phyloP scores from a whole-genome alignment of 2,113 vertebrate species.

The Equus quagga region DNA sequence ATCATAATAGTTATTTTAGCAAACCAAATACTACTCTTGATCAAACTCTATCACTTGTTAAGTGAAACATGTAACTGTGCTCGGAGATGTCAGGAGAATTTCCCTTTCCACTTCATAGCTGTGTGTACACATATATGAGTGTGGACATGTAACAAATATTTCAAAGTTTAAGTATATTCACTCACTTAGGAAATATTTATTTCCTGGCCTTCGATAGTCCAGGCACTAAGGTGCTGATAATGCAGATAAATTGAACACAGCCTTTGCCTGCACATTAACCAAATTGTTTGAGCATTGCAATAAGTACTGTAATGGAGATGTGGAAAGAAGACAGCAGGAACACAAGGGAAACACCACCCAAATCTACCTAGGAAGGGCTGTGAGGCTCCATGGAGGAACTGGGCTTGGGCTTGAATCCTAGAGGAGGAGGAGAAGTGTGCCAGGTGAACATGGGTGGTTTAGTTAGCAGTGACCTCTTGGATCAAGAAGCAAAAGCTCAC shows the following conservation, averaged over 20 bases:
- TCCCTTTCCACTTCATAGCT: background rate
- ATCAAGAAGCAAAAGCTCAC: background rate
- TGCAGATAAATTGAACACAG: background rate
- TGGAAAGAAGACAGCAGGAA: background rate
- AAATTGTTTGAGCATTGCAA: background rate
- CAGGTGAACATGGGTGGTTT: background rate
- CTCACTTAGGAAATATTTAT: background rate
- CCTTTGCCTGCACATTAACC: background rate
- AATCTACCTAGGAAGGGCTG: background rate
- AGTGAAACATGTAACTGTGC: background rate
- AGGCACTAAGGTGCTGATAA: background rate
- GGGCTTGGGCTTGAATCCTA: background rate
- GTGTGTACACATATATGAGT: background rate
- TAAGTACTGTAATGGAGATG: background rate
- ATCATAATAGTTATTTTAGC: constrained; percentile 31
- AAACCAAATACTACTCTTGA: constrained; percentile 8
- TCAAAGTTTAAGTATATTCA: background rate
- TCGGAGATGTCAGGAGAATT: background rate
- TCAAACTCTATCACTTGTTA: background rate
- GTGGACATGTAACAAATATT: background rate
- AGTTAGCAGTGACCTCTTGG: background rate
- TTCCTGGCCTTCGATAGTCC: background rate
- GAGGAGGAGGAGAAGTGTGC: background rate
- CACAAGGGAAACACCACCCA: fast-evolving
- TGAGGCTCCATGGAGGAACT: background rate